These are phyloP conservation scores for Pseudotriccus pelzelni DNA, from an alignment of 2,797 vertebrate genomes.

Conservation along the genomic window DNA sequence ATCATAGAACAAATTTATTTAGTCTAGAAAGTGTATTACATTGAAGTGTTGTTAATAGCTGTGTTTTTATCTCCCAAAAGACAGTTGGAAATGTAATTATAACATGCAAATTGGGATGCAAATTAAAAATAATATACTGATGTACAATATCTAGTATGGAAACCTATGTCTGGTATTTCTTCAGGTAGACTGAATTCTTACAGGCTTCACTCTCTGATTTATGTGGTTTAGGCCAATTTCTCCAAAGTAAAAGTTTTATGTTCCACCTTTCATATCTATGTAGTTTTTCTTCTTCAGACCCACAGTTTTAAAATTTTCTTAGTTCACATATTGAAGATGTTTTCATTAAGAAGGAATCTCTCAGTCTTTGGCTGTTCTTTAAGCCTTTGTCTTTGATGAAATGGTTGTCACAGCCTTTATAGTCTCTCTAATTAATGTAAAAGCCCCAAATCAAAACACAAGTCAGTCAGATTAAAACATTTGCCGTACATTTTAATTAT, in stretches of 20 bases:
- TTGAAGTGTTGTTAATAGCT: constrained; percentile 62
- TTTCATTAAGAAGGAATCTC: not conserved
- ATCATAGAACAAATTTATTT: constrained; percentile 64
- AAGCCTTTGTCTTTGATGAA: constrained; percentile 51
- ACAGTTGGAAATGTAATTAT: constrained; percentile 72
- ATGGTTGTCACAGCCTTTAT: not conserved
- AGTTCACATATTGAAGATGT: not conserved
- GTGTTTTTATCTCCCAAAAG: constrained; percentile 71
- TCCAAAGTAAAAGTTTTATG: not conserved
- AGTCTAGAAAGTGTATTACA: constrained; percentile 47
- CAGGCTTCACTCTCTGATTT: not conserved
- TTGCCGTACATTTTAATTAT: constrained; percentile 39
- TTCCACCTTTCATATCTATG: not conserved
- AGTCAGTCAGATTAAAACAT: constrained; percentile 46
- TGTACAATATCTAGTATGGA: not conserved
- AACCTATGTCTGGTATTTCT: not conserved
- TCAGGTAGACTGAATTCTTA: not conserved
- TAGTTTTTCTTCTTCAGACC: not conserved
- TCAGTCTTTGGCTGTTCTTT: not conserved
- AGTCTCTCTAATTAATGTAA: constrained; percentile 49
- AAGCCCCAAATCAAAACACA: constrained; percentile 25
- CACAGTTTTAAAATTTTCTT: not conserved
- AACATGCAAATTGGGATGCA: constrained; percentile 66
- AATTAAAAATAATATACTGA: constrained; percentile 54
- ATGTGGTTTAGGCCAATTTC: not conserved